A percentile compares a stretch with the other conserved stretches of the same genome.
phyloP scores from a whole-genome alignment of 1,140 invertebrate species.

The Neodiprion fabricii region DNA sequence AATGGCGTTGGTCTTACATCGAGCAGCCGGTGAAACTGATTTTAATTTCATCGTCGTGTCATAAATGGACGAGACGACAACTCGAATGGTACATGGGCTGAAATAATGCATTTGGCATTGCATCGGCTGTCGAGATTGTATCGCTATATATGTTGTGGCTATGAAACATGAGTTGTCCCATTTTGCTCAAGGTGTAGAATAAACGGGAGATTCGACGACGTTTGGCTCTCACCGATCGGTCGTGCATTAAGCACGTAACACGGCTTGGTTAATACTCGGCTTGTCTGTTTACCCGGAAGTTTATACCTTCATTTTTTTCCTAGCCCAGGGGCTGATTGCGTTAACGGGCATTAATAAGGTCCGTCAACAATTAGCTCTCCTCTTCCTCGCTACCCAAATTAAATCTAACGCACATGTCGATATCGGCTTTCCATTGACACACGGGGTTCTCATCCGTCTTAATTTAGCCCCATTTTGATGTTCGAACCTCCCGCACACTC shows the following conservation, averaged over 20 bases:
- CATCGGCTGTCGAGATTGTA: neutral
- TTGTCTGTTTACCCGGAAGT: no score
- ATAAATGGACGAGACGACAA: slow-evolving; percentile 3
- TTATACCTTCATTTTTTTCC: no score
- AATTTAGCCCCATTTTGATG: neutral
- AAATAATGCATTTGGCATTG: slow-evolving; percentile 1
- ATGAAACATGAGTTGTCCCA: neutral
- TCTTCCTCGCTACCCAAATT: neutral
- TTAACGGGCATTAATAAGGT: no score
- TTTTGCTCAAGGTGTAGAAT: neutral
- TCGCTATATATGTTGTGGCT: neutral
- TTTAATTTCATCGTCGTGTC: neutral
- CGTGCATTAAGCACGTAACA: neutral
- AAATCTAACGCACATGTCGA: neutral
- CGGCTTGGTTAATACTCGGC: no score
- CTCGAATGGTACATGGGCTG: neutral
- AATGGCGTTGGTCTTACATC: neutral
- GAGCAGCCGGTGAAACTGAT: neutral
- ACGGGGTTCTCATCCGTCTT: neutral
- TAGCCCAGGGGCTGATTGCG: no score
- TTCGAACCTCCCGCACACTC: neutral
- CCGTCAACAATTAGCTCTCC: neutral
- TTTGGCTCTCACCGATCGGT: neutral
- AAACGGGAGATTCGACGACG: no score
- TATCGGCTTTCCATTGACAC: neutral